phyloP scores from a whole-genome alignment of 1,140 invertebrate species.

The Diabrotica undecimpunctata region DNA sequence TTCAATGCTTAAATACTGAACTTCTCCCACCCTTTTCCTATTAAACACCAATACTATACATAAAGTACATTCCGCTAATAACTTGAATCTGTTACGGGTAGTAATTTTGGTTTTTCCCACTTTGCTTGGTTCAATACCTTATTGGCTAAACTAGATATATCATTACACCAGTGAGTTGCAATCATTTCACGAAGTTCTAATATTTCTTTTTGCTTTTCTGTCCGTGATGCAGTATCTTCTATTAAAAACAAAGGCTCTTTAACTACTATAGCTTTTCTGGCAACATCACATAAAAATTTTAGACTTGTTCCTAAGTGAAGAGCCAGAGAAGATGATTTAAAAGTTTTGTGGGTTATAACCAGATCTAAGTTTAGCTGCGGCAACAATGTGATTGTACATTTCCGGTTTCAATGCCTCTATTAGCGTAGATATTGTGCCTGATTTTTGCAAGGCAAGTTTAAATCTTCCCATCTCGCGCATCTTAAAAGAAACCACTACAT shows the following conservation, averaged over 20 bases:
- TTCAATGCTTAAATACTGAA: too few species aligned
- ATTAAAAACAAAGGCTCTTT: slow-evolving; percentile 20
- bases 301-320: slow-evolving; percentile 27
- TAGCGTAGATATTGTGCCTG: too few species aligned
- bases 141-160: slow-evolving; percentile 27
- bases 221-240: slow-evolving; percentile 5
- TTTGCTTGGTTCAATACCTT: slow-evolving; percentile 27
- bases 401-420: too few species aligned
- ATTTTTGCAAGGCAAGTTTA: too few species aligned
- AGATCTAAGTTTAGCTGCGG: slow-evolving; percentile 27
- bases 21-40: too few species aligned
- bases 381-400: slow-evolving; percentile 20
- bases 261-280: slow-evolving; percentile 24
- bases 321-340: slow-evolving; percentile 27
- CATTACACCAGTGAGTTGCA: slow-evolving; percentile 26
- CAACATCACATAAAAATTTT: slow-evolving; percentile 28
- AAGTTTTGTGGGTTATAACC: slow-evolving; percentile 27
- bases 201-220: slow-evolving; percentile 22
- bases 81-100: slow-evolving; percentile 27
- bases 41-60: too few species aligned
- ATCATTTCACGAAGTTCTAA: slow-evolving; percentile 21
- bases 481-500: too few species aligned
- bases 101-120: slow-evolving; percentile 19
- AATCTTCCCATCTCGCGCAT: too few species aligned
- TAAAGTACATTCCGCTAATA: too few species aligned